Conservation (phyloP, 2,888 invertebrate species). For the Eugnorisma glareosa region DNA sequence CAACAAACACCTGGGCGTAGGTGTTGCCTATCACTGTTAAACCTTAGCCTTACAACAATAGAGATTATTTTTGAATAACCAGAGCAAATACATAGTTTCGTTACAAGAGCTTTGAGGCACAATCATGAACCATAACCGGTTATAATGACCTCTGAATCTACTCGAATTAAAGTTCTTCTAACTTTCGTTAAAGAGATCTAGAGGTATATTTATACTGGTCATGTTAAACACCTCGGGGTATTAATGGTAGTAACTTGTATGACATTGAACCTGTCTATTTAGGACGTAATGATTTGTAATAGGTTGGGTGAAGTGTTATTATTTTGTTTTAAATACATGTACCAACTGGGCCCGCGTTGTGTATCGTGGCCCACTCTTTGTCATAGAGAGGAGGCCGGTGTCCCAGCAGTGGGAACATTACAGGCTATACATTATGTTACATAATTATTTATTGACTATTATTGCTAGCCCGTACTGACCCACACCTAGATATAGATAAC, state of each 20-base stretch:
- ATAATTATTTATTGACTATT: no score
- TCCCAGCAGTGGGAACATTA: background rate
- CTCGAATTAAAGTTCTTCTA: conserved; percentile 48
- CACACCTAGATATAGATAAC: no score
- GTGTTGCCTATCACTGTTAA: conserved; percentile 25
- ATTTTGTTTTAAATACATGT: conserved; percentile 43
- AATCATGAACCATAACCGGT: conserved; percentile 76
- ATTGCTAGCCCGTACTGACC: no score
- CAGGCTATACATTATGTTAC: background rate
- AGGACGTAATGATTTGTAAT: conserved; percentile 75
- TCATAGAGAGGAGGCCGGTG: background rate
- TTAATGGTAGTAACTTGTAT: conserved; percentile 64
- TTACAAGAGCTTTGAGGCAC: conserved; percentile 69
- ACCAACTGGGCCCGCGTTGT: background rate
- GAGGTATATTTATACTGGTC: conserved; percentile 63
- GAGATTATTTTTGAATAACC: conserved; percentile 63
- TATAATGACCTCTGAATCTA: conserved; percentile 68
- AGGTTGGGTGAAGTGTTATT: conserved; percentile 64
- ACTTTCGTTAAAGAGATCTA: conserved; percentile 54
- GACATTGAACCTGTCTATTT: conserved; percentile 72
- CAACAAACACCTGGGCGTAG: conserved; percentile 63
- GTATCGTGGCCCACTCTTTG: background rate
- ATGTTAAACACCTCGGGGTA: conserved; percentile 70
- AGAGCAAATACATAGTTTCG: conserved; percentile 57
- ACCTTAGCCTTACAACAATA: conserved; percentile 30